Evolutionary conservation across 2,888 invertebrate genomes (phyloP).

Genomic region (Netelia virgata): DNA sequence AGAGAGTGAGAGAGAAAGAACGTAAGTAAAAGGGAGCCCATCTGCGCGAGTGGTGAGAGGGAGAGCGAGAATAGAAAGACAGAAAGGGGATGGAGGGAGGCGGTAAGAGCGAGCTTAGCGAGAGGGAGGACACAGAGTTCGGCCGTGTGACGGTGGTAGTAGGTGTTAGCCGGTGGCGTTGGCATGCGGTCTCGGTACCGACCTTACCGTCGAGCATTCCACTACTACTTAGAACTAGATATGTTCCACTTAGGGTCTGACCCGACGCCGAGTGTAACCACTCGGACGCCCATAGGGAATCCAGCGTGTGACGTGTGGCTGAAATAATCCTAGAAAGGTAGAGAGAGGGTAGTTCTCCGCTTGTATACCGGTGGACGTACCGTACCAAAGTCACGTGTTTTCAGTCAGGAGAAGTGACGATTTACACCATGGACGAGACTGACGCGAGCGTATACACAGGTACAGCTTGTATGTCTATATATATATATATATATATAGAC

Average conservation of each 20-base stretch:
- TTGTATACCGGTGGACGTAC: background rate
- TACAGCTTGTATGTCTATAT: no score
- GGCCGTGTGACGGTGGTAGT: background rate
- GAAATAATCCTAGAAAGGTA: constrained; percentile 51
- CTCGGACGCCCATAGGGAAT: constrained; percentile 66
- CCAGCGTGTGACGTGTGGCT: constrained; percentile 55
- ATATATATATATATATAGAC: no score
- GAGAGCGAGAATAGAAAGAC: constrained; percentile 29
- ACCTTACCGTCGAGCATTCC: constrained; percentile 74
- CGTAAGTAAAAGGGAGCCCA: constrained; percentile 8
- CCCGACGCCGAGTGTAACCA: constrained; percentile 69
- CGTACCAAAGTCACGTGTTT: constrained; percentile 24
- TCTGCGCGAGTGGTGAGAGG: background rate
- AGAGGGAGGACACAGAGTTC: constrained; percentile 38
- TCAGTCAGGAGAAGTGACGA: constrained; percentile 33
- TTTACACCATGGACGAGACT: constrained; percentile 29
- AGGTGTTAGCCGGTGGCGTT: constrained; percentile 5
- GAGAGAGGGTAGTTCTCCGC: background rate
- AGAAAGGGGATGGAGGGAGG: background rate
- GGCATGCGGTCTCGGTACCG: constrained; percentile 66
- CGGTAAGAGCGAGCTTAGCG: constrained; percentile 11
- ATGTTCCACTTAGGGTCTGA: constrained; percentile 79
- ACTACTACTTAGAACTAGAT: constrained; percentile 78
- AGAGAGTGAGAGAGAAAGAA: constrained; percentile 11
- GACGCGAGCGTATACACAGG: background rate